A percentile compares a stretch with the other conserved stretches of the same genome.
phyloP scores from a whole-genome alignment of 2,888 invertebrate species.

The Melieria crassipennis region DNA sequence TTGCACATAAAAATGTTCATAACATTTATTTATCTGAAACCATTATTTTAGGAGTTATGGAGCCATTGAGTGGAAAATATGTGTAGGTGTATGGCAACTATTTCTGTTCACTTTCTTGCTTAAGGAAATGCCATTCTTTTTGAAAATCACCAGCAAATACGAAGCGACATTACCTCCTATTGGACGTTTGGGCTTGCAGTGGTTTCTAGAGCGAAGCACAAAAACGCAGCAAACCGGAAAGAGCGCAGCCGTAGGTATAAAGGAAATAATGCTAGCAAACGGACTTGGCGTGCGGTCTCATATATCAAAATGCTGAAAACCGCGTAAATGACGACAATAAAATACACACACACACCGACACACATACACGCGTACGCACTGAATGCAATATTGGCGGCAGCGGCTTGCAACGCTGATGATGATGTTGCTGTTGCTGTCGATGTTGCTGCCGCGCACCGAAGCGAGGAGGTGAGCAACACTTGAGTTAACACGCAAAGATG shows the following conservation, averaged over 20 bases:
- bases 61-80: too few species aligned
- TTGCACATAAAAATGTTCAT: too few species aligned
- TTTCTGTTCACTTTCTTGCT: too few species aligned
- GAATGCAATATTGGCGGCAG: conserved; percentile 7
- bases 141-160: too few species aligned
- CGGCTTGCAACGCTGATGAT: conserved; percentile 13
- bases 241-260: conserved; percentile 7
- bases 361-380: conserved; percentile 12
- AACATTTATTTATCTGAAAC: too few species aligned
- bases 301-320: conserved; percentile 28
- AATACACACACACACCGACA: conserved; percentile 2
- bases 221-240: conserved; percentile 33
- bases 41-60: too few species aligned
- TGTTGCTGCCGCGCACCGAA: conserved; percentile 30
- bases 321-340: conserved; percentile 20
- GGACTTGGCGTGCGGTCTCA: conserved; percentile 27
- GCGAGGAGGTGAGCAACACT: conserved; percentile 41
- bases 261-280: conserved; percentile 20
- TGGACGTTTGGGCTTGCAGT: neutral
- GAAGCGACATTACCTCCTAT: neutral
- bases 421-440: conserved; percentile 23
- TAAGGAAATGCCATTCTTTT: too few species aligned
- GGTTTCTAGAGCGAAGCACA: conserved; percentile 28
- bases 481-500: conserved; percentile 43
- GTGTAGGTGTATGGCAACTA: too few species aligned